Conservation (phyloP, 2,113 vertebrate genomes). For the Rynchops niger region DNA sequence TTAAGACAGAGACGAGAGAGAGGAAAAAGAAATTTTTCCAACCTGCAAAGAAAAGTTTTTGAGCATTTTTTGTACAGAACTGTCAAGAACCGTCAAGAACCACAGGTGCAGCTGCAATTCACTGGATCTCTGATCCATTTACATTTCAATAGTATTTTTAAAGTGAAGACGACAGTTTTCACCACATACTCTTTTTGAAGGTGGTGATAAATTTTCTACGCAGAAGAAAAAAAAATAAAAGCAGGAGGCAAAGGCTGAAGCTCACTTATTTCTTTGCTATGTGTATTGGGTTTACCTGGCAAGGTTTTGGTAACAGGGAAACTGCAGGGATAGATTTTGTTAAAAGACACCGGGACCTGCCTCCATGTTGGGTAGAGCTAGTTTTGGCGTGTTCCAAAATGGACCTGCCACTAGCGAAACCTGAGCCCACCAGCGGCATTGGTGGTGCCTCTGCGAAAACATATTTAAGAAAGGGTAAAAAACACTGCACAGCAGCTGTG, state of each 20-base stretch:
- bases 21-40: not conserved
- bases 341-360: not conserved
- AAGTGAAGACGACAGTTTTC: not conserved
- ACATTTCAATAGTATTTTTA: not conserved
- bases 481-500: not conserved
- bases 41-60: not conserved
- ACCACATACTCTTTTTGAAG: not conserved
- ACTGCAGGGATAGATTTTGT: not conserved
- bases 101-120: not conserved
- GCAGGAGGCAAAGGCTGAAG: not conserved
- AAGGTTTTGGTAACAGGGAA: not conserved
- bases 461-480: not conserved
- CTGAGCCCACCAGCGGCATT: accelerated
- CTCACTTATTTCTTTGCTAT: not conserved
- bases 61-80: not conserved
- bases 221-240: not conserved
- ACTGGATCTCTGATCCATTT: not conserved
- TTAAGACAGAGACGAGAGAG: not conserved
- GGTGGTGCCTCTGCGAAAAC: not conserved
- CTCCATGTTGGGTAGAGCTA: not conserved
- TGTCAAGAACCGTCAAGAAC: not conserved
- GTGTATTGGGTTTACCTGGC: not conserved
- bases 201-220: not conserved
- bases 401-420: not conserved
- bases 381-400: not conserved